Conservation (phyloP, 2,113 vertebrate species). For the Phalacrocorax aristotelis region DNA sequence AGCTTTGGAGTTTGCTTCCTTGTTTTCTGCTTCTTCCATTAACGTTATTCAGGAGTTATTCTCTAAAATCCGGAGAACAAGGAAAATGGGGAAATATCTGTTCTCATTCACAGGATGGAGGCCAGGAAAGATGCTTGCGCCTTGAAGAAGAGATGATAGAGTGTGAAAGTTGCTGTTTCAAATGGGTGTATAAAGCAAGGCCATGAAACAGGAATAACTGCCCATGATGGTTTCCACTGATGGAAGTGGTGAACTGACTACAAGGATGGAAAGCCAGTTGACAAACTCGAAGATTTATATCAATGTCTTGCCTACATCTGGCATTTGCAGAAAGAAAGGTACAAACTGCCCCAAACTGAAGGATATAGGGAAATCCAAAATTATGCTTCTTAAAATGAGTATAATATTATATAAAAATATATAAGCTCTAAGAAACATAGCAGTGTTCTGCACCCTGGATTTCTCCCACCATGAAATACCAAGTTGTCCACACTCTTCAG, state of each 20-base stretch:
- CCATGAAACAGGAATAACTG: neutral
- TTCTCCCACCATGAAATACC: neutral
- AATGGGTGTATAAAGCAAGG: neutral
- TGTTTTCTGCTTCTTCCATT: neutral
- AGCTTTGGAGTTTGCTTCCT: neutral
- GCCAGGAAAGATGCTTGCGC: neutral
- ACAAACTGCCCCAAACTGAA: neutral
- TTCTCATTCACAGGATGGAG: neutral
- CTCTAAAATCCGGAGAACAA: neutral
- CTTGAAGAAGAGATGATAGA: neutral
- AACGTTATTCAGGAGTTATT: neutral
- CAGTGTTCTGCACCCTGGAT: neutral
- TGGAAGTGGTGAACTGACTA: neutral
- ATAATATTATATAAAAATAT: neutral
- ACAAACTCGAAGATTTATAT: neutral
- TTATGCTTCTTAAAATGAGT: neutral
- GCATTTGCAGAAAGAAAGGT: neutral
- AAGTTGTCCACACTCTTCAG: neutral
- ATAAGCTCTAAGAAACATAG: neutral
- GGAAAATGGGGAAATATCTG: neutral
- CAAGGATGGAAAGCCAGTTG: neutral
- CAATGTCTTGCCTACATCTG: too few species aligned
- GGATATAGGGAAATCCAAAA: neutral
- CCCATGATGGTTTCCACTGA: neutral
- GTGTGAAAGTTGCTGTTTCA: neutral